Conservation (phyloP, 2,888 invertebrate species). For the Xestoiulus laeticollis region DNA sequence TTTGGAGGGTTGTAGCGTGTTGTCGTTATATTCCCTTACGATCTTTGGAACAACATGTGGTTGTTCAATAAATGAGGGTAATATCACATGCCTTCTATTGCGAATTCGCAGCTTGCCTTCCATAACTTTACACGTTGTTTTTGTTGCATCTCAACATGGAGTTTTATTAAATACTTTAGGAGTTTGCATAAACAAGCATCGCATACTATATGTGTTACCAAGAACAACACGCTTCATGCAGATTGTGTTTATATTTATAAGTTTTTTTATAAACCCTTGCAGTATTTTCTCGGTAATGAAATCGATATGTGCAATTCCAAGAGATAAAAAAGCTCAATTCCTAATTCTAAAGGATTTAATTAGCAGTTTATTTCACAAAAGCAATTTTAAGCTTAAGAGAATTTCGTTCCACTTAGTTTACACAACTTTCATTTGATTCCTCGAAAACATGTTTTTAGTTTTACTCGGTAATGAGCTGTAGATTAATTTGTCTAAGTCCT, state of each 20-base stretch:
- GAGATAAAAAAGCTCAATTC: not conserved
- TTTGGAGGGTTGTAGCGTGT: no score
- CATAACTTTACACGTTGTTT: no score
- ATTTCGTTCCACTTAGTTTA: not conserved
- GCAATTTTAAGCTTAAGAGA: not conserved
- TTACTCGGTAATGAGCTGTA: not conserved
- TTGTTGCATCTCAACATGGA: no score
- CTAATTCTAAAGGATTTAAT: not conserved
- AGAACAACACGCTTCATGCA: not conserved
- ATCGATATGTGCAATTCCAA: not conserved
- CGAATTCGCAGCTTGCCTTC: no score
- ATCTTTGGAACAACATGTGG: no score
- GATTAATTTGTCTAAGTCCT: not conserved
- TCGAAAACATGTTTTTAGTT: not conserved
- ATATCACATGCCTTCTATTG: no score
- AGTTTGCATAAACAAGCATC: not conserved
- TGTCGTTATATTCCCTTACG: no score
- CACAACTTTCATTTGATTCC: not conserved
- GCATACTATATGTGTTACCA: not conserved
- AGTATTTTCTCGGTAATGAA: not conserved
- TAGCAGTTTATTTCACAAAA: not conserved
- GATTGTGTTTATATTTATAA: not conserved
- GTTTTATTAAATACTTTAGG: not conserved
- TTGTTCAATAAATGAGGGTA: no score
- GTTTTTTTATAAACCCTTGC: not conserved